Conservation (phyloP, 1,140 invertebrate genomes). For the Drosophila pectinifera region DNA sequence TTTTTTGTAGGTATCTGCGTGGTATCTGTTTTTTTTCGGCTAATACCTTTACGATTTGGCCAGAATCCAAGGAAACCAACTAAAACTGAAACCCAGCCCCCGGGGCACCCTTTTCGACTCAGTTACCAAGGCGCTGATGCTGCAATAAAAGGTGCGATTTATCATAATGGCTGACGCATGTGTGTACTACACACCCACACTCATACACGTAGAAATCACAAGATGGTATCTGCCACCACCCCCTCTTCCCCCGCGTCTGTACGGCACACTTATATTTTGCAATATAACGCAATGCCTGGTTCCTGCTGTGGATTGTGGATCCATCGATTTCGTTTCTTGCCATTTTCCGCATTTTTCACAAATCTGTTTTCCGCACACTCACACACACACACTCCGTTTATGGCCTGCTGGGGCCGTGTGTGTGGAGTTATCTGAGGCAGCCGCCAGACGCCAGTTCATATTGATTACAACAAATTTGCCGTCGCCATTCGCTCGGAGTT, state of each 20-base stretch:
- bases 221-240: constrained; percentile 16
- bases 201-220: neutral
- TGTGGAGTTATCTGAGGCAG: constrained; percentile 75
- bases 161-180: constrained; percentile 75
- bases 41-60: constrained; percentile 46
- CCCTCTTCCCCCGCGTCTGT: constrained; percentile 1
- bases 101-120: constrained; percentile 68
- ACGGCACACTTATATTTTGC: constrained; percentile 62
- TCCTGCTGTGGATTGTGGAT: constrained; percentile 62
- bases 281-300: constrained; percentile 70
- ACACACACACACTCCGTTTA: constrained; percentile 31
- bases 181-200: constrained; percentile 1
- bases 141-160: constrained; percentile 83
- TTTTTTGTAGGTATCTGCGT: neutral
- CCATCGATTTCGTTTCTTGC: constrained; percentile 81
- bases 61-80: constrained; percentile 28
- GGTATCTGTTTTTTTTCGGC: constrained; percentile 43
- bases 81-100: constrained; percentile 24
- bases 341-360: constrained; percentile 83
- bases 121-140: constrained; percentile 81
- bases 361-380: constrained; percentile 75
- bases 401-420: constrained; percentile 32
- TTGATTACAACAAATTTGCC: constrained; percentile 82
- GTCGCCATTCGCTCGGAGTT: constrained; percentile 67
- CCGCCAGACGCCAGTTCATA: constrained; percentile 79